Evolutionary conservation across 2,113 vertebrate species (phyloP).

Genomic region (Sterrhoptilus dennistouni): DNA sequence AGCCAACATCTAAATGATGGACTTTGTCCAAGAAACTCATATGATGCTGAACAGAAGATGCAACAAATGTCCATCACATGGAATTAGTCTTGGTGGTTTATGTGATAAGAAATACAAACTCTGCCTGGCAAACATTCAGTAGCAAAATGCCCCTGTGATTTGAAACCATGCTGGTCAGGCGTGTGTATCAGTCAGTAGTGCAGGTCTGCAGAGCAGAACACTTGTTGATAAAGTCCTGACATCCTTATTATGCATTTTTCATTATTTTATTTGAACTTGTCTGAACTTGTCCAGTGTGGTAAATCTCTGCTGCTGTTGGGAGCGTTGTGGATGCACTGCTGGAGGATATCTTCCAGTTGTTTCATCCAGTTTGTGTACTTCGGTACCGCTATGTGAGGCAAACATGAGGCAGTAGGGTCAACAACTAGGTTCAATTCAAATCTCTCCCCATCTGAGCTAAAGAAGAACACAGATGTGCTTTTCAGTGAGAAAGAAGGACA

Average conservation of each 20-base stretch:
- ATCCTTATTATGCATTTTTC: not conserved
- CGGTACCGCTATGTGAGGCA: accelerated
- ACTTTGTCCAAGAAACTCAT: conserved; percentile 9
- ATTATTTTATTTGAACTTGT: not conserved
- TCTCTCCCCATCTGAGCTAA: not conserved
- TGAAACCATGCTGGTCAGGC: not conserved
- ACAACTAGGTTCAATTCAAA: not conserved
- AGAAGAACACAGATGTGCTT: not conserved
- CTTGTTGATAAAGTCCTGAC: not conserved
- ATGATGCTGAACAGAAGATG: conserved; percentile 4
- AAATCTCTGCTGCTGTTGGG: not conserved
- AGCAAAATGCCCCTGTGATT: not conserved
- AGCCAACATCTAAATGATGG: not conserved
- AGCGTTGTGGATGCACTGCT: not conserved
- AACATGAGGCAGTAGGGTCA: not conserved
- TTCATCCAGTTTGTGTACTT: not conserved
- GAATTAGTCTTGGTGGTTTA: not conserved
- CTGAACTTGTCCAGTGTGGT: not conserved
- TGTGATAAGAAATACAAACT: not conserved
- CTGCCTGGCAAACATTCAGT: not conserved
- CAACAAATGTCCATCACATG: not conserved
- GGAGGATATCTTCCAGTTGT: not conserved
- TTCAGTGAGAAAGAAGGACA: not conserved
- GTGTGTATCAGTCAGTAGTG: not conserved
- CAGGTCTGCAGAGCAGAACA: not conserved